Evolutionary conservation across 2,113 vertebrate genomes (phyloP), one percentile per base, ranked within the genome.

Genomic region (Syngnathus scovelli): DNA sequence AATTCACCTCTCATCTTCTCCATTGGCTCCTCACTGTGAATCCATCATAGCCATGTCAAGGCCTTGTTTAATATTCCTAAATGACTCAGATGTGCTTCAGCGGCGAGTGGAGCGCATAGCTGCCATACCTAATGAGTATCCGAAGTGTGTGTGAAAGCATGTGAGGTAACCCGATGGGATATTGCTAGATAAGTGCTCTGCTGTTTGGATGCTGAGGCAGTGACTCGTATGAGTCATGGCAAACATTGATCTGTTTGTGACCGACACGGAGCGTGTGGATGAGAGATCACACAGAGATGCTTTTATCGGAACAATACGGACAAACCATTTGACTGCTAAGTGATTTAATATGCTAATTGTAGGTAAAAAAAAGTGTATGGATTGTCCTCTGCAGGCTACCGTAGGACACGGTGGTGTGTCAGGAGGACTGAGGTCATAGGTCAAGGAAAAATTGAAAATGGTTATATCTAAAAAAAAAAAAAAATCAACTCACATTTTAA

Each of bases 1-100:
- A 68, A 75, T 85, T 83, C 70, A 62, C 16, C 51, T 52, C 65
- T 72, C 64, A 69, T 79, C 33, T 38, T 41, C 37, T 62, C 39
- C 64, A 68, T 71, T 63, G 68, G 23, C 48, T 27, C 21, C 39
- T 74, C 72, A 52, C 23, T 66, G 51, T 83, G 74, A 75, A 82
- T 81, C 72, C 58, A 76, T 79, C 77, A 80, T 55, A 73, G 54
- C 65, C 21, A 77, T 66, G 59, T 61, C 70, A 59, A 69, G 18
- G 70, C 70, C 66, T 69, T 70, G 66, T 70, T 78, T 74, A 79
- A 76, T 64, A 70, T 76, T 74, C 79, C 21, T 74, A 69, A 76
- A 78, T 19, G 8, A 73, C 38, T 37, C 54, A 36, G 49, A 72
- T 68, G 27, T 33, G 52, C 69, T 71, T 78, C 69, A 58, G 1